These are phyloP conservation scores for Adelognathus sp. DNA, from an alignment of 2,888 invertebrate species.

Conservation along the genomic window DNA sequence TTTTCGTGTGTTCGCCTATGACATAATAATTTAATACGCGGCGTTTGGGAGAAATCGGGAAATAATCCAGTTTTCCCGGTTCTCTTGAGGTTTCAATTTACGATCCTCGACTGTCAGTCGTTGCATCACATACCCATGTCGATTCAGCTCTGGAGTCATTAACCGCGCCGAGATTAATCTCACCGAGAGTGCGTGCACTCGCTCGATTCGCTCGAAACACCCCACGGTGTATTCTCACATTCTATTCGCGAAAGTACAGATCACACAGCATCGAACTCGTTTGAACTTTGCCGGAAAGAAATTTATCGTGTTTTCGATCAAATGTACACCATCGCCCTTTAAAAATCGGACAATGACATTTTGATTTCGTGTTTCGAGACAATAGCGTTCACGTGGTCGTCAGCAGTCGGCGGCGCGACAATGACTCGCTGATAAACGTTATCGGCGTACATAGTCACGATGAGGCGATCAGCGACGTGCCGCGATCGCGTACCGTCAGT, in stretches of 20 bases:
- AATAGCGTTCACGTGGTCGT: neutral
- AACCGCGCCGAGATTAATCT: neutral
- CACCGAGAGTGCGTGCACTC: neutral
- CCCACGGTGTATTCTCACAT: too few relatives aligned
- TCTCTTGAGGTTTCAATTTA: neutral
- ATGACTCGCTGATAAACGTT: constrained; percentile 49
- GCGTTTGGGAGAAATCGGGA: neutral
- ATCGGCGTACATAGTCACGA: constrained; percentile 33
- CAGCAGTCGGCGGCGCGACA: neutral
- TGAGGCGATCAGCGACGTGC: constrained; percentile 7
- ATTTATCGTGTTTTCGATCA: too few relatives aligned
- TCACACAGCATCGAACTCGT: too few relatives aligned
- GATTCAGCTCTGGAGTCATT: neutral
- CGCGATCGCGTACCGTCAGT: constrained; percentile 31
- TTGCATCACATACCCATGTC: neutral
- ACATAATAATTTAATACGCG: constrained; percentile 6
- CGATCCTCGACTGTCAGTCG: neutral
- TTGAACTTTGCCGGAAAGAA: too few relatives aligned
- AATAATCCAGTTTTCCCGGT: neutral
- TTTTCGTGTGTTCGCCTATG: too few relatives aligned
- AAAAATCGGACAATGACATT: neutral
- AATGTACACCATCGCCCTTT: neutral
- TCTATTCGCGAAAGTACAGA: too few relatives aligned
- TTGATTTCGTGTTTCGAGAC: neutral
- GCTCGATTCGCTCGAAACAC: too few relatives aligned